These are phyloP conservation scores for Boulengeromyrus knoepffleri DNA, from an alignment of 2,113 vertebrate genomes.

Conservation along the genomic window DNA sequence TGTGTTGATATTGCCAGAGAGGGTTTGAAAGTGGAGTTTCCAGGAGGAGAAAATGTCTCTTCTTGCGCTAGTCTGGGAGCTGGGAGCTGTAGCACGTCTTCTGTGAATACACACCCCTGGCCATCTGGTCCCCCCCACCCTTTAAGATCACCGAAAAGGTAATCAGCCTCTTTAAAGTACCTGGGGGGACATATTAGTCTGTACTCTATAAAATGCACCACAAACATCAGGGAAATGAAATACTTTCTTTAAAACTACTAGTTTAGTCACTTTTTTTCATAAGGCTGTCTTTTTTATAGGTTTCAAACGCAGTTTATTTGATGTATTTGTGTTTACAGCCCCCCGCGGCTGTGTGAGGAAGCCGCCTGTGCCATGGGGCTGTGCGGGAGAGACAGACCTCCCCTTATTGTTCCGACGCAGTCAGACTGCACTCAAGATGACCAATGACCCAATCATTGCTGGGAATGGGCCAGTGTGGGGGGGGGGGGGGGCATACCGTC, in stretches of 20 bases:
- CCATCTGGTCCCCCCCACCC: neutral
- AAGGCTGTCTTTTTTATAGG: too few relatives aligned
- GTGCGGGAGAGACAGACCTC: too few relatives aligned
- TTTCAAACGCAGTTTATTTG: neutral
- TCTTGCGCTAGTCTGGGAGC: neutral
- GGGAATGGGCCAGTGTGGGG: too few relatives aligned
- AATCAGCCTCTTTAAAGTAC: neutral
- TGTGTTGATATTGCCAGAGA: neutral
- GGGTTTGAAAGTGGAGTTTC: neutral
- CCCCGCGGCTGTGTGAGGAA: too few relatives aligned
- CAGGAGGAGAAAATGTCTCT: neutral
- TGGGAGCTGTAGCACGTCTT: neutral
- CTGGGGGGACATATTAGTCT: neutral
- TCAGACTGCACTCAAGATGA: neutral
- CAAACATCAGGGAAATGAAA: neutral
- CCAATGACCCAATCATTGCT: neutral
- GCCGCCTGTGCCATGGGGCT: too few relatives aligned
- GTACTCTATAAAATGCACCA: neutral
- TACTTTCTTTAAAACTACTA: neutral
- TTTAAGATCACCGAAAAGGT: neutral
- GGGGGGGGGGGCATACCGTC: too few relatives aligned
- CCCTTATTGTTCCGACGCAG: neutral
- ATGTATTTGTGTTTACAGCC: neutral
- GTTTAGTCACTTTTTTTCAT: too few relatives aligned
- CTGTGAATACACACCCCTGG: neutral